Base-by-base conservation (phyloP, 1,140 invertebrate genomes). In the Phocides pigmalion region DNA sequence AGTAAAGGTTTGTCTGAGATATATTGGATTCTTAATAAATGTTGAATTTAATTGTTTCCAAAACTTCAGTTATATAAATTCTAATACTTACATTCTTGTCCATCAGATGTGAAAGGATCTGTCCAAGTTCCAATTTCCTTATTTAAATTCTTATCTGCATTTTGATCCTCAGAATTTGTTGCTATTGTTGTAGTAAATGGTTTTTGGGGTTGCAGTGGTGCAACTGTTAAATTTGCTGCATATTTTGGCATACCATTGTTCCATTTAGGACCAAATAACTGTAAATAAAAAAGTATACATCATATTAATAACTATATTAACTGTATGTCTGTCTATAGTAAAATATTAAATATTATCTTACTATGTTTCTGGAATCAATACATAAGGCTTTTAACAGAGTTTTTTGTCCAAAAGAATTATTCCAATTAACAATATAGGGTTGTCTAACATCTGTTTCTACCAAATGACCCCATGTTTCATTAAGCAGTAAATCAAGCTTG, bases 331-430 rank as follows among this genome's bases (percentile, higher is more conserved):
- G n/a, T n/a, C n/a, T n/a, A n/a, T n/a, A n/a, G n/a, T n/a, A 62
- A 11, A 69, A 69, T 39, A 6, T 39, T n/a, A 46, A 56, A 28
- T 28, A 16, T 37, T 0, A 49, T 94, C 95, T 95, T 93, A 97
- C 96, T 82, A 97, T 96, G 84, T 97, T 97, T 66, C 95, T 93
- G 3, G 95, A 96, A 92, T 97, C 96, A 74, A 97, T 96, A 69
- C 95, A 95, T 25, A 97, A 90, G 12, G 96, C 93, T 70, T 94
- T 94, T 28, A 97, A 79, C 44, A 96, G 87, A 46, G 92, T 91
- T 82, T 95, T 95, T 77, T 95, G 95, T 62, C 94, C 94, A 17
- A 91, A 84, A 41, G 95, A 96, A 73, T 95, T 95, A 47, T 93
- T 93, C 95, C 95, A 96, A 59, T 95, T 94, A 73, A 95, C 95